phyloP scores from a whole-genome alignment of 2,797 vertebrate species.

The Sebastes wilsoni region DNA sequence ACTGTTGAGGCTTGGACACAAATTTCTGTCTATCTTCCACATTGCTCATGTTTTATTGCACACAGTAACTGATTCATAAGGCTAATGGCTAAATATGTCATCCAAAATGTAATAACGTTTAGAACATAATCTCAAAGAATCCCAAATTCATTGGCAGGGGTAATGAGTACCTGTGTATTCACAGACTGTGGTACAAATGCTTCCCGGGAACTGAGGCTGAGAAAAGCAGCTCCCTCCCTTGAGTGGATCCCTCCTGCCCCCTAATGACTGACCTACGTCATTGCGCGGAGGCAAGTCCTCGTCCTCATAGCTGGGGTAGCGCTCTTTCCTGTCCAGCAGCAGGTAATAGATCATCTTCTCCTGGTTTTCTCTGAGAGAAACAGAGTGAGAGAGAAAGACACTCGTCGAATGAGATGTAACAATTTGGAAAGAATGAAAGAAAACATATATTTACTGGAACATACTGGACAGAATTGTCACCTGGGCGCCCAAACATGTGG shows the following conservation, averaged over 20 bases:
- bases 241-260: conserved; percentile 60
- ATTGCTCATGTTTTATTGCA: not conserved
- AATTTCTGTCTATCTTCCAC: not conserved
- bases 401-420: not conserved
- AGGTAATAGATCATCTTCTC: conserved; percentile 97
- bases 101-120: not conserved
- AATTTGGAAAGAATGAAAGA: not conserved
- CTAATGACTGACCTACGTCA: conserved; percentile 87
- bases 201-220: not conserved
- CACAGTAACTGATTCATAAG: not conserved
- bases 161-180: conserved; percentile 4
- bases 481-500: not conserved
- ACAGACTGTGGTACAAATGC: not conserved
- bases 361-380: conserved; percentile 88
- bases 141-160: not conserved
- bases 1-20: not conserved
- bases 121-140: not conserved
- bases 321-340: conserved; percentile 92
- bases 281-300: conserved; percentile 92
- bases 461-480: not conserved
- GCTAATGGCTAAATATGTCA: not conserved
- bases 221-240: conserved; percentile 3
- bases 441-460: not conserved
- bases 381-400: not conserved
- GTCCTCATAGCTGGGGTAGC: conserved; percentile 94